phyloP scores from a whole-genome alignment of 53 echinoderm and acorn worm species.

The Astropecten irregularis region DNA sequence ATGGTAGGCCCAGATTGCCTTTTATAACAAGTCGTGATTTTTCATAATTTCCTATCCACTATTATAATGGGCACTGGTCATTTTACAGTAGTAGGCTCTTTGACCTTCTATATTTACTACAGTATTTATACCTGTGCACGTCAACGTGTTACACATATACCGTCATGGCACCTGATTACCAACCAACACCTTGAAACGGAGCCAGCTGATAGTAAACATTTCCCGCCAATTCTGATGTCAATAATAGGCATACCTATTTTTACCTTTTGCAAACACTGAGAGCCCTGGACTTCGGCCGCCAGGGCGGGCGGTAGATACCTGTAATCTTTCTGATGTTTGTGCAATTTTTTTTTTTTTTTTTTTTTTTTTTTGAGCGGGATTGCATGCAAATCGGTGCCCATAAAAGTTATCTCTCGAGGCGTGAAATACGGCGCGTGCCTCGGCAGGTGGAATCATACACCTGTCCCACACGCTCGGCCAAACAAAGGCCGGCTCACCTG shows the following conservation, averaged over 20 bases:
- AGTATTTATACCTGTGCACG: neutral
- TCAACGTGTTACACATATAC: neutral
- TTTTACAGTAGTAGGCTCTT: neutral
- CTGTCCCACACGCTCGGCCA: neutral
- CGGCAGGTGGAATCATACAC: slow-evolving; percentile 38
- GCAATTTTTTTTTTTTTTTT: neutral
- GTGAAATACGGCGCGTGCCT: slow-evolving; percentile 46
- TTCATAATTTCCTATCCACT: too few relatives aligned
- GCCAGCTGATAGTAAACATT: neutral
- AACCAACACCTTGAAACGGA: too few relatives aligned
- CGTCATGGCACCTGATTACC: too few relatives aligned
- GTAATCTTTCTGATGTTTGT: slow-evolving; percentile 31
- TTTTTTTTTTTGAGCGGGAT: neutral
- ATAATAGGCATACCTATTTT: neutral
- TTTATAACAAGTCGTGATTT: too few relatives aligned
- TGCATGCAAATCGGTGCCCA: neutral
- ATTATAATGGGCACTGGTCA: too few relatives aligned
- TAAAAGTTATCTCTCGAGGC: slow-evolving; percentile 55
- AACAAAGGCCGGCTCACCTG: slow-evolving; percentile 42
- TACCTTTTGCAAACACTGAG: slow-evolving; percentile 2
- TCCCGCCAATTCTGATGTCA: slow-evolving; percentile 36
- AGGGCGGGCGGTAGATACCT: neutral
- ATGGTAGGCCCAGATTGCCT: too few relatives aligned
- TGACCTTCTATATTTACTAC: too few relatives aligned
- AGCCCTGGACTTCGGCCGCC: slow-evolving; percentile 37